Evolutionary conservation across 2,113 vertebrate species (phyloP).

Genomic region (Chrysemys picta): DNA sequence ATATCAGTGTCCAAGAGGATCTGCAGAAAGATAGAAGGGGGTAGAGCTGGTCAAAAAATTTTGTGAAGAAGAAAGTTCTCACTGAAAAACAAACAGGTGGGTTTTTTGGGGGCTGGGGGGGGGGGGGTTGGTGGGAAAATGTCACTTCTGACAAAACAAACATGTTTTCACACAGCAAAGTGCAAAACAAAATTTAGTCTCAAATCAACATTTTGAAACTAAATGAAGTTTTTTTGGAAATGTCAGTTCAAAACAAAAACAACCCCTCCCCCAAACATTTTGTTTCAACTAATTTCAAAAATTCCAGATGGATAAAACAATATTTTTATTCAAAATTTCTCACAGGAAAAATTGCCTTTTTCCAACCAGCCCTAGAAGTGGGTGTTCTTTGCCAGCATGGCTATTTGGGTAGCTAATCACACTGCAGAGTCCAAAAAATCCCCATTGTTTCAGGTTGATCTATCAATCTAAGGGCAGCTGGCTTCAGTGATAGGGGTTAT

Average conservation of each 20-base stretch:
- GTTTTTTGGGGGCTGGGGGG: too few species aligned
- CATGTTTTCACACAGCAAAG: background rate
- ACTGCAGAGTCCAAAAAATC: background rate
- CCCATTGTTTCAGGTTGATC: background rate
- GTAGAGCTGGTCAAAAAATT: background rate
- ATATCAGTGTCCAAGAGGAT: background rate
- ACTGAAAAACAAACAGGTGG: background rate
- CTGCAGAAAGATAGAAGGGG: background rate
- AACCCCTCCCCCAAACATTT: background rate
- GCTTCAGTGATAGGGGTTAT: background rate
- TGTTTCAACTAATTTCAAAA: background rate
- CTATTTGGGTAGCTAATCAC: background rate
- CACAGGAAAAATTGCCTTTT: constrained; percentile 34
- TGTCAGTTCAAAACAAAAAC: background rate
- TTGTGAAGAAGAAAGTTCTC: background rate
- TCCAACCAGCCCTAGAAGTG: background rate
- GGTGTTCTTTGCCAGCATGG: background rate
- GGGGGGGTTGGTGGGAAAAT: background rate
- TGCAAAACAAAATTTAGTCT: background rate
- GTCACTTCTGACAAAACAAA: background rate
- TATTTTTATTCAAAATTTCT: background rate
- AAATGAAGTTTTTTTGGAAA: background rate
- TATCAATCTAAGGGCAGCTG: background rate
- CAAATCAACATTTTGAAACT: background rate
- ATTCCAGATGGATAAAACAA: background rate